Percentiles rank a stretch among this genome's conserved stretches.
Evolutionary conservation across 2,113 vertebrate species (phyloP).

Genomic region (Urocitellus parryii): DNA sequence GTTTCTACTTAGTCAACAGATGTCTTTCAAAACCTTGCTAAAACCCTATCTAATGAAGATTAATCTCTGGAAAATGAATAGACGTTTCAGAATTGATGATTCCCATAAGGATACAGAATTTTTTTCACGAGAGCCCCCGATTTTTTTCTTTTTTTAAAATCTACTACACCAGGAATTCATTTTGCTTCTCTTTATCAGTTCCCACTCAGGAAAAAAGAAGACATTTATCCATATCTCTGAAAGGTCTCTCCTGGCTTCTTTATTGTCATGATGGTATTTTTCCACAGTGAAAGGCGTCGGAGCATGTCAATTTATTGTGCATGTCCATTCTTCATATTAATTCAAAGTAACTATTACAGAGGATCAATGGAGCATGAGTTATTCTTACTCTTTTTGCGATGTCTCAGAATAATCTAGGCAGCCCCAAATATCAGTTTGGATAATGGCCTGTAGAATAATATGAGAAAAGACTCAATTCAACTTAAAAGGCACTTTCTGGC

Average conservation of each 20-base stretch:
- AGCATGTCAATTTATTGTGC: conserved; percentile 60
- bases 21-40: background rate
- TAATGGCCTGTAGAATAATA: conserved; percentile 26
- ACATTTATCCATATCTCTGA: conserved; percentile 28
- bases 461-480: conserved; percentile 38
- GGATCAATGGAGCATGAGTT: conserved; percentile 53
- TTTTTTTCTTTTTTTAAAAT: background rate
- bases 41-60: conserved; percentile 45
- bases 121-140: background rate
- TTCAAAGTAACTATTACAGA: conserved; percentile 58
- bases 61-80: conserved; percentile 61
- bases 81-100: background rate
- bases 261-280: conserved; percentile 46
- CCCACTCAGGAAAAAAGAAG: background rate
- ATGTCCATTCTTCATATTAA: conserved; percentile 61
- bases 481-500: background rate
- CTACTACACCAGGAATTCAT: background rate
- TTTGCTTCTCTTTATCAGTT: conserved; percentile 24
- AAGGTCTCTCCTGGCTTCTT: conserved; percentile 45
- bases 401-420: conserved; percentile 61
- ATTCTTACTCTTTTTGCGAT: conserved; percentile 44
- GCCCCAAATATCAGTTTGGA: conserved; percentile 48
- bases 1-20: conserved; percentile 46
- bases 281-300: conserved; percentile 42
- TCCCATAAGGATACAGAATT: background rate